Percentiles rank a stretch among this genome's conserved stretches.
Evolutionary conservation across 92 coral and sea anemone species (phyloP).

Genomic region (Micromussa lordhowensis): DNA sequence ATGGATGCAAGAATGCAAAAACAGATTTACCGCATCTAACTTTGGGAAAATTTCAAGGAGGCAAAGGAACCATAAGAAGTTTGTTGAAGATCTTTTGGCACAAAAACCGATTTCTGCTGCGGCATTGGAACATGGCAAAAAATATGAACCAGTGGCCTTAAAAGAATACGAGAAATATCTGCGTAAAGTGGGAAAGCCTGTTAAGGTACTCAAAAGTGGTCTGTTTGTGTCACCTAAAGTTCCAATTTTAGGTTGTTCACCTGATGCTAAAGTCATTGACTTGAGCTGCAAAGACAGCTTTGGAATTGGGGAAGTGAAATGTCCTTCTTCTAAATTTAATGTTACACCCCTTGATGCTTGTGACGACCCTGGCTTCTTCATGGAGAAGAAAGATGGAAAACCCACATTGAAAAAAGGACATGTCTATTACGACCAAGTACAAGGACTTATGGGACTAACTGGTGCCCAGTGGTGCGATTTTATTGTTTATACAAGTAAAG

Average conservation of each 20-base stretch:
- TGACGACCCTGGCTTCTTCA: slow-evolving; percentile 55
- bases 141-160: too few species aligned
- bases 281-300: slow-evolving; percentile 36
- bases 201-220: slow-evolving; percentile 55
- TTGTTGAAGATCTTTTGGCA: slow-evolving; percentile 58
- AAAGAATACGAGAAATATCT: slow-evolving; percentile 51
- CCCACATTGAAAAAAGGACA: slow-evolving; percentile 43
- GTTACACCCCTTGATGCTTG: slow-evolving; percentile 73
- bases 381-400: slow-evolving; percentile 50
- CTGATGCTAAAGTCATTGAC: slow-evolving; percentile 71
- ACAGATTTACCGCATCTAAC: slow-evolving; percentile 62
- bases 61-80: slow-evolving; percentile 58
- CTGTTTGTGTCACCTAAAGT: slow-evolving; percentile 57
- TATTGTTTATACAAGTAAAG: too few species aligned
- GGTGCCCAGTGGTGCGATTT: too few species aligned
- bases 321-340: slow-evolving; percentile 57
- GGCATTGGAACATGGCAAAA: slow-evolving; percentile 71
- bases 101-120: slow-evolving; percentile 38
- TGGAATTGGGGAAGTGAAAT: slow-evolving; percentile 74
- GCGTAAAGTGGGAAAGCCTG: slow-evolving; percentile 52
- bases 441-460: slow-evolving; percentile 63
- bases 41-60: too few species aligned
- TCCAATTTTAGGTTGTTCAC: too few species aligned
- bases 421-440: slow-evolving; percentile 63
- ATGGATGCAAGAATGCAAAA: slow-evolving; percentile 58